Evolutionary conservation across 2,888 invertebrate species (phyloP).

Genomic region (Drosophila kambysellisi): DNA sequence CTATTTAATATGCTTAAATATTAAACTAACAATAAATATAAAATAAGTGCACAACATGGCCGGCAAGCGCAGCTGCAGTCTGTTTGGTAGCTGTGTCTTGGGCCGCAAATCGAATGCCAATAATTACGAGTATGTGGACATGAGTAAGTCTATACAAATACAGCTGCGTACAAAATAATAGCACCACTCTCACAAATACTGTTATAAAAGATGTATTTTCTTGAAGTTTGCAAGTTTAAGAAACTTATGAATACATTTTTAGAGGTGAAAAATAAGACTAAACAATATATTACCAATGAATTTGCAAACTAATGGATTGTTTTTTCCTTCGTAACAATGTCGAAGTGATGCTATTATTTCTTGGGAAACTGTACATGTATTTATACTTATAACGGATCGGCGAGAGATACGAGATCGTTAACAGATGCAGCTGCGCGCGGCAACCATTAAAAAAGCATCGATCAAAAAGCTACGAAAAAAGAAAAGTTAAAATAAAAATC

Average conservation of each 20-base stretch:
- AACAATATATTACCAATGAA: background rate
- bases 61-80: conserved; percentile 47
- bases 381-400: conserved; percentile 9
- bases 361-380: background rate
- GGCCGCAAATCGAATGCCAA: conserved; percentile 28
- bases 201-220: fast-evolving
- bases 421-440: conserved; percentile 56
- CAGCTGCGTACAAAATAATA: background rate
- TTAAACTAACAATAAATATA: conserved; percentile 5
- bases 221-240: background rate
- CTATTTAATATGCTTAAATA: background rate
- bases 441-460: conserved; percentile 73
- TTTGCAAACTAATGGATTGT: background rate
- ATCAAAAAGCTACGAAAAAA: conserved; percentile 57
- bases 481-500: conserved; percentile 6
- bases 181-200: background rate
- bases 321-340: background rate
- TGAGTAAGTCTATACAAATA: conserved; percentile 62
- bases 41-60: conserved; percentile 44
- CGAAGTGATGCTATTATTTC: background rate
- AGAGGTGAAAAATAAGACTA: background rate
- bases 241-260: background rate
- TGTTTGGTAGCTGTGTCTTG: conserved; percentile 62
- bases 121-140: conserved; percentile 68
- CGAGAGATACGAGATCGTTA: conserved; percentile 20